Evolutionary conservation across 2,888 invertebrate species (phyloP), one percentile per base, ranked within the genome.

Genomic region (Pseudococcus viburni): DNA sequence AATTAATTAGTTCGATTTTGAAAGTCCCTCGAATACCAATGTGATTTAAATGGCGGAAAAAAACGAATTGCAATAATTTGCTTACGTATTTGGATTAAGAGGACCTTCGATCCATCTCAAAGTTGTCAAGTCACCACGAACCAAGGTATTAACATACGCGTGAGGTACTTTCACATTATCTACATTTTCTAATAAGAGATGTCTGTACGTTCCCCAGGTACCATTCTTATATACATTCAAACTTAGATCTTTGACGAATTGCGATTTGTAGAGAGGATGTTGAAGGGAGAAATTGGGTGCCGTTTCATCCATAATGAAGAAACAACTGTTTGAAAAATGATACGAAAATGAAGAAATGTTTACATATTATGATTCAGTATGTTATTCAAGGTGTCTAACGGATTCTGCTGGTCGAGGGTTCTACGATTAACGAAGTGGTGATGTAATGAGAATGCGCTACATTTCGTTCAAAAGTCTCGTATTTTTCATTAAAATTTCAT

Each of bases 121-220:
- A 0, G 96, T 95, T 0, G 96, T 95, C 88, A 99, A 92, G 91
- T 99, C 98, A 85, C 98, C 98, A 88, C 95, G 94, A 0, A 95
- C 94, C 17, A 94, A 91, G 0, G 95, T 94, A 92, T 97, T 96
- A 2, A 95, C 94, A 91, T 94, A 97, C 0, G 95, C 95, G 91
- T 98, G 96, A 89, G 94, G 93, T 11, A 92, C 92, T 3, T 92
- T 91, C 0, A 93, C 92, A 0, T 91, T 91, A 9, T 92, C 91
- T 22, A 93, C 89, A 83, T 94, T 92, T 9, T 93, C 93, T 0
- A 97, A 91, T 0, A 94, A 93, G 12, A 97, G 91, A 92, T 98
- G 97, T n/a, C 97, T 94, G 91, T 96, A 97, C 0, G 96, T 95
- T n/a, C 97, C 95, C 96, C 93, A 96, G 90, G 93, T 91, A 12